Percentiles rank a stretch among this genome's conserved stretches.
Conservation (phyloP, 2,113 vertebrate genomes). For the Sciurus niger region DNA sequence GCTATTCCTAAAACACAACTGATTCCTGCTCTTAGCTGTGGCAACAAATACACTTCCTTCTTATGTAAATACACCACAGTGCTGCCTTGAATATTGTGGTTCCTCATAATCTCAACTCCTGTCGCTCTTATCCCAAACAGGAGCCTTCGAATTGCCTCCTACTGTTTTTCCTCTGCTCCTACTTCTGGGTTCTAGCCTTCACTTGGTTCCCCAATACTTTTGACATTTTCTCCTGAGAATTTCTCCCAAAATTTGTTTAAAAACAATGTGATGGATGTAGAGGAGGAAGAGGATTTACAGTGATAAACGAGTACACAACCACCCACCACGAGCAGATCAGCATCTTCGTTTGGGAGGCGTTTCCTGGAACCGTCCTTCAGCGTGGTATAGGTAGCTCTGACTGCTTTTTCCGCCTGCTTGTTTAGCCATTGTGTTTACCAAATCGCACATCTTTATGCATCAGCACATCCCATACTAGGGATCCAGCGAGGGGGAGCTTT, state of each 20-base stretch:
- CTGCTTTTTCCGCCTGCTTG: not conserved
- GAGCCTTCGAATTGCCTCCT: not conserved
- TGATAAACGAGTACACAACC: not conserved
- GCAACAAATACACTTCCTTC: not conserved
- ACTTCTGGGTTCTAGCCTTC: too few species aligned
- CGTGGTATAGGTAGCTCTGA: not conserved
- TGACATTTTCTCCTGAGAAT: not conserved
- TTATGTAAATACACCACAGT: not conserved
- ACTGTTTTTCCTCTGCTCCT: too few species aligned
- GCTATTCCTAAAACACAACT: not conserved
- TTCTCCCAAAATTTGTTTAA: not conserved
- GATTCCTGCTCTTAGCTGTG: not conserved
- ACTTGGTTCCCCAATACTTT: too few species aligned
- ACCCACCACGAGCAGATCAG: not conserved
- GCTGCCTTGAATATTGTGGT: not conserved
- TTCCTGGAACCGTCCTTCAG: conserved; percentile 17
- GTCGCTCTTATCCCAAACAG: not conserved
- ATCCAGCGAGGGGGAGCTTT: not conserved
- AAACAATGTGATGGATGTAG: not conserved
- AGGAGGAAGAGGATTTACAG: not conserved
- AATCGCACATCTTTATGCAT: conserved; percentile 35
- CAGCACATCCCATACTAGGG: conserved; percentile 5
- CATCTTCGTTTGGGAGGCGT: not conserved
- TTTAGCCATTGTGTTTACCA: conserved; percentile 35
- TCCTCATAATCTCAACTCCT: not conserved